Evolutionary conservation across 1,140 invertebrate species (phyloP).

Genomic region (Bombus pyrosoma): DNA sequence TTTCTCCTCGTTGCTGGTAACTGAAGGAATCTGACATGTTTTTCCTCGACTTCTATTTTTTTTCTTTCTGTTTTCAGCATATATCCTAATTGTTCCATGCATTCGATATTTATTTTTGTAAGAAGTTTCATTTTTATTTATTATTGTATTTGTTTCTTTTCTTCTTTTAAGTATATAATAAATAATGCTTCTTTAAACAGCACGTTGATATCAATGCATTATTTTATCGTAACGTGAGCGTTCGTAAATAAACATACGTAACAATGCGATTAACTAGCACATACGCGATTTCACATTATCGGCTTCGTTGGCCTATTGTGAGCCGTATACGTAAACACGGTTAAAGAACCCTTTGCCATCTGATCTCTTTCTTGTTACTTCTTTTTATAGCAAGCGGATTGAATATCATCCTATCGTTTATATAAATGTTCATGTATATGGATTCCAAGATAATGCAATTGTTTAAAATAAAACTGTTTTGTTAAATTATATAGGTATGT

Average conservation of each 20-base stretch:
- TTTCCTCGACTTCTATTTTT: background rate
- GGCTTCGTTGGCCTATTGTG: background rate
- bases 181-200: background rate
- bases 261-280: conserved; percentile 17
- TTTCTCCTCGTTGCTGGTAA: conserved; percentile 88
- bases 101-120: background rate
- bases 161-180: background rate
- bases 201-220: background rate
- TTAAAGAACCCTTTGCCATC: background rate
- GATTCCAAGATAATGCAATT: no score
- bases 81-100: background rate
- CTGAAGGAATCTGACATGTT: background rate
- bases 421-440: no score
- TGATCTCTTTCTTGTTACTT: background rate
- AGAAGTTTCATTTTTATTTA: background rate
- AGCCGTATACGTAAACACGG: background rate
- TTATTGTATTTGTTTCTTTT: background rate
- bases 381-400: background rate
- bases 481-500: conserved; percentile 84
- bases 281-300: conserved; percentile 29
- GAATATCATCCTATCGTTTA: background rate
- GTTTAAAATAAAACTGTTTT: background rate
- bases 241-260: background rate
- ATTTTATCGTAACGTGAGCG: background rate
- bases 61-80: background rate